A percentile compares a stretch with the other conserved stretches of the same genome.
Evolutionary conservation across 2,888 invertebrate species (phyloP).

Genomic region (Philonicus albiceps): DNA sequence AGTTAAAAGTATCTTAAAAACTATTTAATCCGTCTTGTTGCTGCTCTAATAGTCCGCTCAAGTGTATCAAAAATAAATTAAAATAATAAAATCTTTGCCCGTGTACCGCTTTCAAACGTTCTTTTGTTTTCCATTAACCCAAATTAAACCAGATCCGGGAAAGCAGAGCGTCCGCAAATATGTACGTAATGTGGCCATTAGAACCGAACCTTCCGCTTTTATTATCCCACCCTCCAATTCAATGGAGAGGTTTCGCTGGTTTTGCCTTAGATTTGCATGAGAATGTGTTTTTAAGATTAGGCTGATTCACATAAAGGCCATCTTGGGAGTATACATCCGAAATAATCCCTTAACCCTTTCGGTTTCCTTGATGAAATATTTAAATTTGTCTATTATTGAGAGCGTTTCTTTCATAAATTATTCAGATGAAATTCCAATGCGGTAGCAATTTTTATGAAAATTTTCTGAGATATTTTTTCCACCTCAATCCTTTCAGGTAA

Average conservation of each 20-base stretch:
- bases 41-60: background rate
- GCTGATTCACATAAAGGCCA: slow-evolving; percentile 11
- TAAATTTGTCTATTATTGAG: slow-evolving; percentile 1
- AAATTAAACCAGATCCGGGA: background rate
- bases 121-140: background rate
- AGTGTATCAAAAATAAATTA: background rate
- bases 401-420: background rate
- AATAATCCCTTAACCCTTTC: slow-evolving; percentile 11
- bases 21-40: background rate
- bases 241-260: background rate
- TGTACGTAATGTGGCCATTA: background rate
- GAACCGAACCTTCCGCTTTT: background rate
- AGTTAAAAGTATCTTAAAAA: background rate
- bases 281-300: slow-evolving; percentile 22
- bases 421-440: background rate
- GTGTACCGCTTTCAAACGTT: background rate
- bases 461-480: background rate
- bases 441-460: background rate
- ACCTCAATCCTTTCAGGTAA: background rate
- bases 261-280: slow-evolving; percentile 9
- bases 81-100: background rate
- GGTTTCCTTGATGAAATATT: background rate
- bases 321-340: background rate
- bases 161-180: background rate
- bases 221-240: background rate